phyloP scores from a whole-genome alignment of 2,113 vertebrate genomes.

The Prochilodus magdalenae region DNA sequence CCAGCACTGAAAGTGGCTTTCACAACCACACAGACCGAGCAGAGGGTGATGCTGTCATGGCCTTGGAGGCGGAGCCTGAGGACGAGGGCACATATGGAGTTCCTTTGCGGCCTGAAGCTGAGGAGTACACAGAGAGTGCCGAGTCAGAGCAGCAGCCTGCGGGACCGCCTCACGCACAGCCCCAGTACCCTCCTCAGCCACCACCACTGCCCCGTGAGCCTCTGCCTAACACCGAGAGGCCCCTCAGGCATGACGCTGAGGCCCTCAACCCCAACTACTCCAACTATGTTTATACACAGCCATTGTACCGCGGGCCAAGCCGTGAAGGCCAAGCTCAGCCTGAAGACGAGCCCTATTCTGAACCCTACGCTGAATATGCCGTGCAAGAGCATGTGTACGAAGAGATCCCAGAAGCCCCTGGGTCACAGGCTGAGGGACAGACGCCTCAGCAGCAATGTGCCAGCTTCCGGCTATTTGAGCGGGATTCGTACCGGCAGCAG shows the following conservation, averaged over 20 bases:
- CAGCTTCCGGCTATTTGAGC: constrained; percentile 81
- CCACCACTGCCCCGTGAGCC: constrained; percentile 69
- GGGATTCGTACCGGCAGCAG: constrained; percentile 86
- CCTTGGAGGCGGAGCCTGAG: constrained; percentile 73
- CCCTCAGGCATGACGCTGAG: constrained; percentile 80
- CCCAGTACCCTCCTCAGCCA: constrained; percentile 74
- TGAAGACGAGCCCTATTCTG: constrained; percentile 86
- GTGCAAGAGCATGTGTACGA: constrained; percentile 95
- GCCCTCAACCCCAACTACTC: constrained; percentile 87
- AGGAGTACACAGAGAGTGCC: constrained; percentile 90
- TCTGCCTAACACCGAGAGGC: constrained; percentile 76
- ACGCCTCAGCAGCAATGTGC: constrained; percentile 65
- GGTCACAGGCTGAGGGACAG: constrained; percentile 65
- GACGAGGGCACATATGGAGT: constrained; percentile 65
- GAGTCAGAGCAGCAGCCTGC: constrained; percentile 86
- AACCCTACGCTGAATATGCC: constrained; percentile 88
- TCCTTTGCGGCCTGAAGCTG: constrained; percentile 79
- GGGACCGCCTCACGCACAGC: constrained; percentile 72
- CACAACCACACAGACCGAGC: constrained; percentile 94
- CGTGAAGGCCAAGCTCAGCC: constrained; percentile 36
- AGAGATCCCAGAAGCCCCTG: constrained; percentile 85
- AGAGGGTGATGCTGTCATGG: constrained; percentile 87
- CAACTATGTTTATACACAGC: constrained; percentile 87
- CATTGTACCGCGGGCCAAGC: constrained; percentile 72
- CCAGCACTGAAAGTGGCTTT: constrained; percentile 94